Base-by-base conservation (phyloP, 1,140 invertebrate species). In the Lasaia peninsularis region DNA sequence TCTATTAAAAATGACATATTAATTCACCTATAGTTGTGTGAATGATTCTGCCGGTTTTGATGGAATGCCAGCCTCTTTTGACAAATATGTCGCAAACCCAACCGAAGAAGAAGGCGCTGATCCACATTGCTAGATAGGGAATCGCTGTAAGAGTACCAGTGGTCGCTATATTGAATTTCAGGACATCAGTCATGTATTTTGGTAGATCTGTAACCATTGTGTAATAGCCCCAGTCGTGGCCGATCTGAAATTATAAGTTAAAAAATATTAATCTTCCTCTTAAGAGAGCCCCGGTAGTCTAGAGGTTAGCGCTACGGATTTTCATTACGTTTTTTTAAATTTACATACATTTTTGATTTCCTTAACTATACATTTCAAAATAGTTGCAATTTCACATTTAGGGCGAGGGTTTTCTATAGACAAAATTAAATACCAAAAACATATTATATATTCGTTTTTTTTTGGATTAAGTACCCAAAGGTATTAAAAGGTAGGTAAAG, bases 191-290 rank as follows among this genome's bases (percentile, higher is more conserved):
- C 92, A 97, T 94, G 84, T 97, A 96, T 58, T 94, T 94, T 0
- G 97, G 96, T 5, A 98, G 88, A 67, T 96, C 94, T 37, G 94
- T 95, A 2, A 97, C 91, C 84, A 97, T 92, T 4, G 95, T 96
- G 70, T 96, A 96, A 71, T 96, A 95, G 0, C 94, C 95, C 94
- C 95, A 98, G 71, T 96, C 95, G 73, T 96, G 94, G 18, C 94
- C 94, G 62, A 96, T 74, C 75, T 93, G 78, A 2, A 74, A 72
- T n/a, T n/a, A n/a, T n/a, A n/a, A n/a, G n/a, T n/a, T n/a, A 63
- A 58, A 12, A 37, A 32, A 52, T 32, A 20, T 37, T 40, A 40
- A 54, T 58, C 8, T 10, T 32, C 31, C 21, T 33, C 20, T 18
- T n/a, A 21, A 58, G 3, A n/a, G n/a, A n/a, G n/a, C n/a, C n/a